Evolutionary conservation across 2,797 vertebrate species (phyloP), one percentile per base, ranked within the genome.

Genomic region (Pantherophis alleghaniensis): DNA sequence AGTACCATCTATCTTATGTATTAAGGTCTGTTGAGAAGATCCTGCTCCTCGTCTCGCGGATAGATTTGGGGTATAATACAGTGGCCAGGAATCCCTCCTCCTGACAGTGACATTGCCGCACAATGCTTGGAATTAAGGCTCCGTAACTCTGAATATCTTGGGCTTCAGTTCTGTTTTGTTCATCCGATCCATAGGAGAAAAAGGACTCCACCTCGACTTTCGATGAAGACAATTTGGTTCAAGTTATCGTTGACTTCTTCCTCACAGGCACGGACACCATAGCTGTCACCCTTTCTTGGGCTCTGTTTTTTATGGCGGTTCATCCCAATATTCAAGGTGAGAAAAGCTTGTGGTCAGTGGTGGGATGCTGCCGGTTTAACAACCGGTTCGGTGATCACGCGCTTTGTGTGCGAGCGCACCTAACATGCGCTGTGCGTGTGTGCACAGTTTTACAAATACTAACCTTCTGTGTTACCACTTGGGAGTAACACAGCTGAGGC

Each of bases 151-250:
- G 24, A 57, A n/a, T 24, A 89, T 53, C 9, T 63, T 86, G 69
- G 86, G 3, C 53, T 37, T 88, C 37, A 26, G 14, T 24, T 7
- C 69, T 90, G 14, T 12, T 7, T 87, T 87, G 59, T 87, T 28
- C 56, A 88, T 91, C 42, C 53, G 32, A 88, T 32, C 86, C 22
- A 28, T 22, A 96, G 96, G 92, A 93, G 28, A 11, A 3, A 53
- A 74, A 37, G 0, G 69, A 94, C n/a, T 57, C 91, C 9, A n/a
- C 87, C 4, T 93, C 95, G 11, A 95, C 95, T 1, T 94, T 96
- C 74, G 87, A n/a, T 0, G 94, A 96, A 55, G 94, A 96, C n/a
- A 96, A 96, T 88, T 56, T 96, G 94, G 91, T 92, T 86, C 95
- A 96, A 61, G 92, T 93, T 53, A 92, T 96, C 26, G 89, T 51